These are phyloP conservation scores for Helleia helle DNA, from an alignment of 2,888 invertebrate species.

Conservation along the genomic window DNA sequence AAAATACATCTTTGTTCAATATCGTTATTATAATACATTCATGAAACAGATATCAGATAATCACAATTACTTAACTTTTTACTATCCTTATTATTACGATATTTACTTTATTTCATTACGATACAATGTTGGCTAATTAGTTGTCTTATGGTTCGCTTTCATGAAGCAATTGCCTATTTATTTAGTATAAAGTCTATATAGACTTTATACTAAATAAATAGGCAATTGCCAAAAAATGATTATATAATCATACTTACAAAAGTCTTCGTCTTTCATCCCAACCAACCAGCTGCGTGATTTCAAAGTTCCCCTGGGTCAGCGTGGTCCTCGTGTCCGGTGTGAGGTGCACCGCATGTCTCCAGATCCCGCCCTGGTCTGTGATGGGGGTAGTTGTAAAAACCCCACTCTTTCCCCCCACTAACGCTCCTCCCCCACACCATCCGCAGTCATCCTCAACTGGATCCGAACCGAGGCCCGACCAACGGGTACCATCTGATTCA, in stretches of 20 bases:
- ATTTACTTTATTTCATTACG: too few species aligned
- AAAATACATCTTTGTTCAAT: too few species aligned
- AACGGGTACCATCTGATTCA: slow-evolving; percentile 53
- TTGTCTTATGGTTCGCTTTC: too few species aligned
- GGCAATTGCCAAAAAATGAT: too few species aligned
- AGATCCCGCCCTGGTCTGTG: slow-evolving; percentile 63
- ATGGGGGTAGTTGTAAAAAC: slow-evolving; percentile 67
- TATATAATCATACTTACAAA: slow-evolving; percentile 70
- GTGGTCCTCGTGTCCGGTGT: slow-evolving; percentile 39
- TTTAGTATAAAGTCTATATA: too few species aligned
- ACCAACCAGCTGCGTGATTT: slow-evolving; percentile 81
- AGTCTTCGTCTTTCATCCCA: slow-evolving; percentile 83
- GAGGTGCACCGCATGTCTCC: slow-evolving; percentile 51
- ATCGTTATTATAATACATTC: too few species aligned
- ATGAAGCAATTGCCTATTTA: too few species aligned
- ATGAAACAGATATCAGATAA: too few species aligned
- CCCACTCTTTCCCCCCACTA: slow-evolving; percentile 41
- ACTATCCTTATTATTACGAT: too few species aligned
- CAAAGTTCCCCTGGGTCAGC: slow-evolving; percentile 83
- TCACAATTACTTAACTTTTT: too few species aligned
- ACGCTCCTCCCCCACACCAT: slow-evolving; percentile 57
- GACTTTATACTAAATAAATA: too few species aligned
- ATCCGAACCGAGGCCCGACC: slow-evolving; percentile 64
- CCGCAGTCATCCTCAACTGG: slow-evolving; percentile 56
- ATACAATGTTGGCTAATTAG: too few species aligned